Evolutionary conservation across 2,113 vertebrate species (phyloP).

Genomic region (Potamarius usumacintae): DNA sequence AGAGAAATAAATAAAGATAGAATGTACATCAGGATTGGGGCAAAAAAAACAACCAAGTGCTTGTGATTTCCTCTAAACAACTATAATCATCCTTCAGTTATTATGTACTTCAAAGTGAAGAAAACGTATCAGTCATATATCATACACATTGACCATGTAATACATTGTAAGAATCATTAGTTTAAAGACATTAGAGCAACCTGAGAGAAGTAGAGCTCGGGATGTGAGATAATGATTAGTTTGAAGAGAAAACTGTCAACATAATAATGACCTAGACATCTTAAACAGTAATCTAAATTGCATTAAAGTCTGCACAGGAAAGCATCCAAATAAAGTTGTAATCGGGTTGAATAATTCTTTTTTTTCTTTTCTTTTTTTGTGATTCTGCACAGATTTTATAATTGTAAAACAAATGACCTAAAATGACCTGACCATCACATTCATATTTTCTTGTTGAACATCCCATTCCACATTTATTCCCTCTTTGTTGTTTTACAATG

Average conservation of each 20-base stretch:
- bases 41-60: not conserved
- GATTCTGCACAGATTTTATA: not conserved
- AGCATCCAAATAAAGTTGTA: not conserved
- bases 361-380: not conserved
- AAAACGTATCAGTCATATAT: not conserved
- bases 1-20: constrained; percentile 19
- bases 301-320: not conserved
- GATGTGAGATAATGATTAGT: not conserved
- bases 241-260: not conserved
- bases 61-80: not conserved
- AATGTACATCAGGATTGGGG: not conserved
- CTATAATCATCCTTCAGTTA: not conserved
- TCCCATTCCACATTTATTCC: not conserved
- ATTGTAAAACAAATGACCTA: not conserved
- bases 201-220: constrained; percentile 49
- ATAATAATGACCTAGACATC: not conserved
- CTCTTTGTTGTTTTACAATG: not conserved
- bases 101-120: constrained; percentile 18
- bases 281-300: not conserved
- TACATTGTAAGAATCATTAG: constrained; percentile 23
- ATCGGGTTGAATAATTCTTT: too few species aligned
- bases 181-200: constrained; percentile 60
- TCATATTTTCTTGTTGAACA: not conserved
- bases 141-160: not conserved
- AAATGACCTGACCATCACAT: not conserved